Base-by-base conservation (phyloP, 2,113 vertebrate genomes). In the Lepus europaeus region DNA sequence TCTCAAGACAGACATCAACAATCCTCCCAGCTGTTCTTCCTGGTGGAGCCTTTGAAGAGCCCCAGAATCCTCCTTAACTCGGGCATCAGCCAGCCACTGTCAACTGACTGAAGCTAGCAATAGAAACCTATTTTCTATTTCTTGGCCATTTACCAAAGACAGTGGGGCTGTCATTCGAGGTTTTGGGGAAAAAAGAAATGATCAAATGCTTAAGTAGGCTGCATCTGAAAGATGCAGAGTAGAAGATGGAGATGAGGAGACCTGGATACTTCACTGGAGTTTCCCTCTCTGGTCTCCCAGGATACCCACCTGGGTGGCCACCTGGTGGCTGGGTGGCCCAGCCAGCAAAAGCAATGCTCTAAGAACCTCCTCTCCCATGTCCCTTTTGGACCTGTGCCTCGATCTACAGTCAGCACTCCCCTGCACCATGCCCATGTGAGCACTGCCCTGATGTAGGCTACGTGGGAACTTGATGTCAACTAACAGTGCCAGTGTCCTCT, bases 131-230 rank as follows among this genome's bases (percentile, higher is more conserved):
- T 53, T 49, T 70, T 29, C 25, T 16, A 79, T 63, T 92, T 25
- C 61, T 70, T 39, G 64, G 25, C 39, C 56, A 77, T 64, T 90
- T 77, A 77, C 31, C 16, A 92, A 20, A 89, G 76, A 76, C 19
- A 94, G 74, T 45, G 4, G 22, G n/a, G n/a, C 39, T 76, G 33
- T 68, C 36, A 81, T 1, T 61, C 27, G 89, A 95, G 68, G n/a
- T 56, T 70, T 88, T 25, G 3, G 23, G 79, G 56, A 4, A 86
- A 93, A 87, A 86, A 96, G 85, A 86, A 87, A 87, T 95, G 87
- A 86, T 4, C 33, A 92, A 86, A 72, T 17, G 29, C 23, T 73
- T 88, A 90, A 87, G 45, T 45, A 89, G 72, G 64, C 33, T 91
- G 12, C 74, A 64, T 85, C 19, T 93, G 78, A 92, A 96, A 94